These are phyloP conservation scores for Drosophila macrothrix DNA, from an alignment of 2,888 invertebrate species.

Conservation along the genomic window DNA sequence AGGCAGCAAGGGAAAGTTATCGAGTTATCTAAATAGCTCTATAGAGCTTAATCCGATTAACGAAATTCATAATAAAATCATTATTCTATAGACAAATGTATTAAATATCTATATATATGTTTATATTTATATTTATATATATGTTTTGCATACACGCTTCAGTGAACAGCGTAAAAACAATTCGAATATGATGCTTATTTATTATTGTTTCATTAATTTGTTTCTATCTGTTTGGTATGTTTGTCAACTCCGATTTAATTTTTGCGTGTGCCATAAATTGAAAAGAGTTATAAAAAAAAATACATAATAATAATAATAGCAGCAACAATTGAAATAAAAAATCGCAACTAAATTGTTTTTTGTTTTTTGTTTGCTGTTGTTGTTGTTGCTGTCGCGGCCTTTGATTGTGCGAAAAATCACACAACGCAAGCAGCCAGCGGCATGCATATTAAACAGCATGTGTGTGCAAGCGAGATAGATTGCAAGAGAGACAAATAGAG, in stretches of 20 bases:
- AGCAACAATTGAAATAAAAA: constrained; percentile 57
- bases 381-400: constrained; percentile 46
- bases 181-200: constrained; percentile 20
- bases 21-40: neutral
- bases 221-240: neutral
- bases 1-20: neutral
- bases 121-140: neutral
- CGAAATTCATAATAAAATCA: neutral
- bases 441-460: constrained; percentile 67
- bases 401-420: constrained; percentile 79
- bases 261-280: constrained; percentile 47
- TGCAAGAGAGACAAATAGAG: no score
- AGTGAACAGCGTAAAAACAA: constrained; percentile 21
- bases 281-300: constrained; percentile 20
- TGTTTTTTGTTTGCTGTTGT: neutral
- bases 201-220: constrained; percentile 6
- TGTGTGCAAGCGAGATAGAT: constrained; percentile 11
- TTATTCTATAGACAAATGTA: neutral
- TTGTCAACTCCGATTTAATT: constrained; percentile 28
- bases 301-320: constrained; percentile 14
- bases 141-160: constrained; percentile 3
- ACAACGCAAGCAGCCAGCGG: constrained; percentile 67
- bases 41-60: neutral
- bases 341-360: constrained; percentile 51
- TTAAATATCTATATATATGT: no score